A percentile compares a stretch with the other conserved stretches of the same genome.
These are phyloP conservation scores for Colossoma macropomum DNA, from an alignment of 2,113 vertebrate species.

Conservation along the genomic window DNA sequence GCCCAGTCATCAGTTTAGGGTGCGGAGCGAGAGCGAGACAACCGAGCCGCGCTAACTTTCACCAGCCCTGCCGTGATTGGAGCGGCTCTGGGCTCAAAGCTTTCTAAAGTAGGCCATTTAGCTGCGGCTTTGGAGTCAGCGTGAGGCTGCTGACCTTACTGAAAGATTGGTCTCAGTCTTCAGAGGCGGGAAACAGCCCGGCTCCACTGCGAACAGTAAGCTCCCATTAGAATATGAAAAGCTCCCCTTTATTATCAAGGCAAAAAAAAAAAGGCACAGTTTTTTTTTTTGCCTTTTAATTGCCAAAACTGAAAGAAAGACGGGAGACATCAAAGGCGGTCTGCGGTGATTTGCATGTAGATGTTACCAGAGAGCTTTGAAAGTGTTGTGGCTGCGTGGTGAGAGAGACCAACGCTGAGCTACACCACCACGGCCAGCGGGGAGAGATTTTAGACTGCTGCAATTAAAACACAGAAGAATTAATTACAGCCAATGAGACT, in stretches of 20 bases:
- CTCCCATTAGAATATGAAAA: conserved; percentile 56
- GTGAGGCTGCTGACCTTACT: conserved; percentile 54
- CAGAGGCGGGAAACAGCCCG: conserved; percentile 29
- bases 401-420: background rate
- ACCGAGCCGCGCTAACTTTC: background rate
- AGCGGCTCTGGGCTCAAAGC: conserved; percentile 12
- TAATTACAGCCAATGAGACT: conserved; percentile 47
- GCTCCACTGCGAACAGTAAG: conserved; percentile 34
- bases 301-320: conserved; percentile 58
- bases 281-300: conserved; percentile 53
- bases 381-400: conserved; percentile 18
- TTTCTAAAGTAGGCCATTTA: conserved; percentile 38
- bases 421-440: conserved; percentile 20
- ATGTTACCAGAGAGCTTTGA: conserved; percentile 41
- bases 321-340: conserved; percentile 55
- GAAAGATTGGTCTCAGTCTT: conserved; percentile 43
- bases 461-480: conserved; percentile 55
- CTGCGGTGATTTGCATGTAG: conserved; percentile 58
- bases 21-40: conserved; percentile 5
- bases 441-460: conserved; percentile 34
- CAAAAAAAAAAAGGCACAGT: conserved; percentile 6
- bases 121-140: conserved; percentile 30
- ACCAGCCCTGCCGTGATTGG: conserved; percentile 26
- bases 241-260: conserved; percentile 45
- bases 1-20: conserved; percentile 33